Conservation (phyloP, 1,140 invertebrate species). For the Trinorchestia longiramus region DNA sequence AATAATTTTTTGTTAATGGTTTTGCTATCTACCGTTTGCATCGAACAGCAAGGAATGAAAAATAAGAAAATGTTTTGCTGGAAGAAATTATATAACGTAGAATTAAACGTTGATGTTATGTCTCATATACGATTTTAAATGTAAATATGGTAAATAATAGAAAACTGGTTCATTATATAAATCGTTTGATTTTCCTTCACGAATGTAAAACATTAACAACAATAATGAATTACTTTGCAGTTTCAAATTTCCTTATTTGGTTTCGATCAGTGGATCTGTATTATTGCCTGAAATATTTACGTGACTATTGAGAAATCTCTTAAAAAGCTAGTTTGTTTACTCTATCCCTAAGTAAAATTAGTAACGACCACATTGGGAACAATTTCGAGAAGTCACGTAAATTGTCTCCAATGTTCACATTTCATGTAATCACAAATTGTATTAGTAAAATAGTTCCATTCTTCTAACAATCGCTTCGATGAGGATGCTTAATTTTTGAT, state of each 20-base stretch:
- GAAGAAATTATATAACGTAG: not conserved
- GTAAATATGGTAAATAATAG: slow-evolving; percentile 39
- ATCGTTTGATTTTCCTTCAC: not conserved
- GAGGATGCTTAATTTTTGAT: too few species aligned
- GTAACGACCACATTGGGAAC: too few species aligned
- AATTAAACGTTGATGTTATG: slow-evolving; percentile 46
- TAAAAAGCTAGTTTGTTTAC: too few species aligned
- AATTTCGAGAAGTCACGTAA: too few species aligned
- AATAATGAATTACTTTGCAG: not conserved
- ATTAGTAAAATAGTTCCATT: too few species aligned
- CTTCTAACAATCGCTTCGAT: too few species aligned
- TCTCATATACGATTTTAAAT: slow-evolving; percentile 39
- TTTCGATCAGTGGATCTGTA: not conserved
- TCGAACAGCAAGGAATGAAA: not conserved
- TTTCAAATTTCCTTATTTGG: not conserved
- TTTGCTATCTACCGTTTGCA: not conserved
- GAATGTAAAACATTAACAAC: not conserved
- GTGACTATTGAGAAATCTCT: too few species aligned
- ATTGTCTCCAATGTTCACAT: not conserved
- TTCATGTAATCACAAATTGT: too few species aligned
- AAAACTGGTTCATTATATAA: not conserved
- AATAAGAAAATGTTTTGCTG: not conserved
- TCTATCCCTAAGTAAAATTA: too few species aligned
- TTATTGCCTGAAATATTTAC: not conserved
- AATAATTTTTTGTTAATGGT: not conserved